Conservation (phyloP, 1,140 invertebrate genomes). For the Heliothis subflexa region DNA sequence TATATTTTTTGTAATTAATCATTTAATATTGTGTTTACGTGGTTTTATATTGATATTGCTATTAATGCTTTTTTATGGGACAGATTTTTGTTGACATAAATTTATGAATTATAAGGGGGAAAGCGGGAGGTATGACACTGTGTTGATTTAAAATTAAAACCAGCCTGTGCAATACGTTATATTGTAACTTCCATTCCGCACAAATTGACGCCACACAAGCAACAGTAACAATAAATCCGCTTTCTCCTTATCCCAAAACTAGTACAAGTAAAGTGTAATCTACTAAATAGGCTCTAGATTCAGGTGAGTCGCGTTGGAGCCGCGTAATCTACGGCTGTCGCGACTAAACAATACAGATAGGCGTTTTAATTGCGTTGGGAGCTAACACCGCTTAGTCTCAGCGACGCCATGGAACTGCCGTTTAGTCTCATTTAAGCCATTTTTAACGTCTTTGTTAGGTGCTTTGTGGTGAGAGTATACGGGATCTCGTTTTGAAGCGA, state of each 20-base stretch:
- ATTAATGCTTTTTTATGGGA: background rate
- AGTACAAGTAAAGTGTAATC: background rate
- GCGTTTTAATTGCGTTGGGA: constrained; percentile 8
- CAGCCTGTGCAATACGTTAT: too few relatives aligned
- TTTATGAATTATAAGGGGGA: background rate
- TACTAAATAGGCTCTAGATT: constrained; percentile 2
- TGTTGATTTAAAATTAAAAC: background rate
- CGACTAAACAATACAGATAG: constrained; percentile 10
- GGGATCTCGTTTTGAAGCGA: background rate
- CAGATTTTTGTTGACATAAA: background rate
- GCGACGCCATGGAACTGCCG: background rate
- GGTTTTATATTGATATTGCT: constrained; percentile 16
- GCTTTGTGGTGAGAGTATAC: background rate
- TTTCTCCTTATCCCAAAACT: background rate
- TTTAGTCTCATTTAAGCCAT: constrained; percentile 31
- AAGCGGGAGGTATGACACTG: background rate
- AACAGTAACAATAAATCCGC: background rate
- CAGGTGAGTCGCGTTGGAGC: constrained; percentile 4
- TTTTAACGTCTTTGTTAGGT: constrained; percentile 29
- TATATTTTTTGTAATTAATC: constrained; percentile 41
- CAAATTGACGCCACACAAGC: background rate
- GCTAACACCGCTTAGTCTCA: background rate
- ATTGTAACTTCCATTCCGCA: too few relatives aligned
- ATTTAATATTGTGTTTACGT: constrained; percentile 34
- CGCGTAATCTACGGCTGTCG: constrained; percentile 4